These are phyloP conservation scores for Gnathonemus longibarbis DNA, from an alignment of 2,113 vertebrate species.

Conservation along the genomic window DNA sequence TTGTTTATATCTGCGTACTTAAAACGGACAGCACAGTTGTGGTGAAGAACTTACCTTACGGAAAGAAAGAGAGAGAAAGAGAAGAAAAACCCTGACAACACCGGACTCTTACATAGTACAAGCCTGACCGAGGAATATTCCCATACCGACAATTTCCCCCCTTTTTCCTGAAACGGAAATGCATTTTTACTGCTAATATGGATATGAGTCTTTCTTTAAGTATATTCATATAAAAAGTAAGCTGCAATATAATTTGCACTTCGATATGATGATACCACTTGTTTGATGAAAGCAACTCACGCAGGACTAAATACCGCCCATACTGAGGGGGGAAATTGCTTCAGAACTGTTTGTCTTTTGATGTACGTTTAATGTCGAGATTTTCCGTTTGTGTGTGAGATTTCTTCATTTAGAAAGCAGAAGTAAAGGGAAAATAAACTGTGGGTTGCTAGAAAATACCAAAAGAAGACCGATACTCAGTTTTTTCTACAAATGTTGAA, in stretches of 20 bases:
- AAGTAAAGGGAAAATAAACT: constrained; percentile 39
- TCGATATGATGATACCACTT: constrained; percentile 14
- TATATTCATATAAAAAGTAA: background rate
- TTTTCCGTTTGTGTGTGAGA: constrained; percentile 25
- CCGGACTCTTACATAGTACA: constrained; percentile 24
- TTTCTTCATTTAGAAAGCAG: constrained; percentile 44
- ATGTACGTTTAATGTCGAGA: constrained; percentile 7
- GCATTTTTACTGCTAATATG: constrained; percentile 24
- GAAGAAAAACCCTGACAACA: background rate
- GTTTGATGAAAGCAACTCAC: background rate
- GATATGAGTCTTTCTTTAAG: background rate
- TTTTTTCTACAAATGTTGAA: constrained; percentile 1
- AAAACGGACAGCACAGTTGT: background rate
- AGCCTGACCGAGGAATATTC: constrained; percentile 22
- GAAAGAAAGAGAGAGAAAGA: background rate
- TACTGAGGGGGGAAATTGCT: constrained; percentile 2
- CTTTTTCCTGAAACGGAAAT: constrained; percentile 28
- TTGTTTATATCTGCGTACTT: constrained; percentile 33
- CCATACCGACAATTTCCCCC: constrained; percentile 27
- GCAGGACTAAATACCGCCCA: constrained; percentile 17
- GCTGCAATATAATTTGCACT: background rate
- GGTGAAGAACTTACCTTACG: background rate
- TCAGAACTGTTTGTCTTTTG: constrained; percentile 11
- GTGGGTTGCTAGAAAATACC: constrained; percentile 19
- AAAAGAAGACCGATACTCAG: constrained; percentile 1